Evolutionary conservation across 2,888 invertebrate genomes (phyloP), one percentile per base, ranked within the genome.

Genomic region (Vandiemenella viatica): DNA sequence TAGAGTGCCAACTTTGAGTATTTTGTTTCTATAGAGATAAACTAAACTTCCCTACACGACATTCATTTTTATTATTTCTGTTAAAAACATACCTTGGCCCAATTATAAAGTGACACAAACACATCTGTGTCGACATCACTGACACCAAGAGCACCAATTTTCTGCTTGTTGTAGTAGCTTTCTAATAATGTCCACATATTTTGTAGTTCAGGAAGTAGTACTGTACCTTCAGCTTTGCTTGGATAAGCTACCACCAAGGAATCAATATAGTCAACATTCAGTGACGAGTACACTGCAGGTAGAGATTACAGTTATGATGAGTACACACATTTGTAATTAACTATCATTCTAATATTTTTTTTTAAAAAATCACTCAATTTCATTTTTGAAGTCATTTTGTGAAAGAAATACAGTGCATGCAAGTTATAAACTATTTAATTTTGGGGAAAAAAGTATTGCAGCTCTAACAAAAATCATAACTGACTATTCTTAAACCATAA

Each of bases 101-200:
- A 80, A 42, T 77, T 75, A 66, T 87, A 81, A 1, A 95, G 68
- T 48, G 79, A 72, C 22, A 81, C 75, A 37, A 96, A 80, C 16
- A 81, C 76, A 0, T 77, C 76, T 20, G 86, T 85, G 56, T 90
- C 89, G n/a, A 93, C 74, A 66, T 95, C 93, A 2, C 91, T 85
- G 32, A 93, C 77, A 23, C 95, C 95, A 21, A 92, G 70, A 58
- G 83, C 81, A 15, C 73, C 70, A 4, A 88, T 77, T 67, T 74
- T 77, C 56, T 76, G 78, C 60, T 63, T 63, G 13, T 68, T 63
- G 0, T 83, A 80, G 57, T 80, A 82, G 19, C 77, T 73, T 63
- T 93, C 90, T 17, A 92, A 65, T 0, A 76, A 73, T 22, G 66
- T 69, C 91, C 93, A 95, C 46, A 90, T 71, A 10, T 75, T 71